Evolutionary conservation across 2,113 vertebrate species (phyloP), one percentile per base, ranked within the genome.

Genomic region (Pedionomus torquatus): DNA sequence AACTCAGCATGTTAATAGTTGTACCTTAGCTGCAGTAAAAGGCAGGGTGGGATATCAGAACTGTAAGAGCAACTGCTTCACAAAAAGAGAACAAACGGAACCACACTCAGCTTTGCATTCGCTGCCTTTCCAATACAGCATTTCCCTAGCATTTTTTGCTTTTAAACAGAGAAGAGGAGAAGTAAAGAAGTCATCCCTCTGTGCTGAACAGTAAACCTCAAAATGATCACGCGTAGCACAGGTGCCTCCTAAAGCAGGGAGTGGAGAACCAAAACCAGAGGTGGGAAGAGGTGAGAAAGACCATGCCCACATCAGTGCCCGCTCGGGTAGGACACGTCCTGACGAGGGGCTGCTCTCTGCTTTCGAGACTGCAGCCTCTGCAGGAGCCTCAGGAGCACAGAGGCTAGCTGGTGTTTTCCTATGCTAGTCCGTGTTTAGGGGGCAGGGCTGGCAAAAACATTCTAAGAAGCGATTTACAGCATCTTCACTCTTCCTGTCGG

Each of bases 291-390:
- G 17, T 54, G 10, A 20, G 43, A 21, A 24, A 0, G 25, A 57
- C 65, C 61, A 19, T 0, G 1, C 43, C 81, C 21, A 1, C 4
- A 46, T 19, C 0, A 3, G 8, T 7, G 7, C 83, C n/a, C 48
- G 68, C 86, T 39, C 75, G 5, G 64, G 61, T 18, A 24, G 19
- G 71, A 17, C 8, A 7, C 3, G 1, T 33, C 82, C 84, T 25
- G 80, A 37, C 1, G 2, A 55, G 52, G 48, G n/a, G 81, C 54
- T 43, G 80, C 57, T 64, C 24, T 58, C 54, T 11, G 3, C n/a
- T 4, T 20, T 2, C 51, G 23, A 31, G 31, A 13, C 55, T 14
- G 21, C 17, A 17, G 55, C 52, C 51, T n/a, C 79, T 58, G 66
- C 35, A 8, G 4, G 44, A 75, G 39, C 69, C 77, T 9, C 16